These are phyloP conservation scores for Charina bottae DNA, from an alignment of 2,113 vertebrate species.

Conservation along the genomic window DNA sequence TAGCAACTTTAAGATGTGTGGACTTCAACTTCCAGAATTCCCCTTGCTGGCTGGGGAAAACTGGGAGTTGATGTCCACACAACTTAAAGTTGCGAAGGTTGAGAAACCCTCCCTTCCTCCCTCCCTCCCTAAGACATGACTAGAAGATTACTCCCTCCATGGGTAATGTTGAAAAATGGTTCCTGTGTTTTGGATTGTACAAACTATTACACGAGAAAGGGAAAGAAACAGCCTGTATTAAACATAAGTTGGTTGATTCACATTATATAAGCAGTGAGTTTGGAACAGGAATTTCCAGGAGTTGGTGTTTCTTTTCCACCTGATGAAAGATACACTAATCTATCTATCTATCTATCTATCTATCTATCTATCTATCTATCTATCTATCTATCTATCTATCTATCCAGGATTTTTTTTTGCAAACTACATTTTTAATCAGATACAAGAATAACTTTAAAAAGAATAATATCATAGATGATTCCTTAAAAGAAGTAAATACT, in stretches of 20 bases:
- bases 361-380: too few species aligned
- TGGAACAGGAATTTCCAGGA: not conserved
- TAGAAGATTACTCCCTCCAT: too few species aligned
- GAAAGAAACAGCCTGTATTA: not conserved
- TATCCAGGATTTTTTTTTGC: not conserved
- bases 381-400: too few species aligned
- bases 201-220: not conserved
- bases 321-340: slow-evolving; percentile 30
- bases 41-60: too few species aligned
- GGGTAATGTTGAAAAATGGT: not conserved
- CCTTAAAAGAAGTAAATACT: not conserved
- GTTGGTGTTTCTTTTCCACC: slow-evolving; percentile 15
- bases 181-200: not conserved
- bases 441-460: slow-evolving; percentile 4
- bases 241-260: not conserved
- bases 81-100: too few species aligned
- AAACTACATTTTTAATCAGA: slow-evolving; percentile 30
- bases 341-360: too few species aligned
- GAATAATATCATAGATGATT: too few species aligned
- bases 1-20: too few species aligned
- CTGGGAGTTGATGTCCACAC: too few species aligned
- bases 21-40: too few species aligned
- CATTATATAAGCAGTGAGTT: not conserved
- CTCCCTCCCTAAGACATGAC: too few species aligned
- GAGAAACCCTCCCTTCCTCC: not conserved